These are phyloP conservation scores for Colinus virginianus DNA, from an alignment of 2,113 vertebrate genomes.

Conservation along the genomic window DNA sequence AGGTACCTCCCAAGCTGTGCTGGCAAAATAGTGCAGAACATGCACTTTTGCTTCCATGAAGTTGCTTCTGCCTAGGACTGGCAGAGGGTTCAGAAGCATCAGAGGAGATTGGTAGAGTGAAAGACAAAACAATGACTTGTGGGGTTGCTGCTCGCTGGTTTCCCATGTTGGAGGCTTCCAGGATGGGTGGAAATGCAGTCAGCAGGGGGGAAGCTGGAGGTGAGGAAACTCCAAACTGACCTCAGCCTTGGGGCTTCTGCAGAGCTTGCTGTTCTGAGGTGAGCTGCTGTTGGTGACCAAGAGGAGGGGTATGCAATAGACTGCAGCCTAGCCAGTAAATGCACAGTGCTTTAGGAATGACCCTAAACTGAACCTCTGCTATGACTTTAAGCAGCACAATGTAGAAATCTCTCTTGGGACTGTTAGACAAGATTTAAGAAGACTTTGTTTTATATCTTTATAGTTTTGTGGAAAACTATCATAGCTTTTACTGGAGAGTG, in stretches of 20 bases:
- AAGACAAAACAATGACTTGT: background rate
- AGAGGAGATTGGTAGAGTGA: background rate
- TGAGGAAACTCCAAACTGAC: background rate
- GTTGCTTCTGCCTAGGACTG: background rate
- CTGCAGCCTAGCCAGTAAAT: background rate
- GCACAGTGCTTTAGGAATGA: background rate
- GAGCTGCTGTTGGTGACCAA: fast-evolving
- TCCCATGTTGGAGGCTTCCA: background rate
- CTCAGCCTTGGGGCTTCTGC: background rate
- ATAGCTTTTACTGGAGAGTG: background rate
- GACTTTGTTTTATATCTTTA: background rate
- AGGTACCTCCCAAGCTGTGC: background rate
- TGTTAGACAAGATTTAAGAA: background rate
- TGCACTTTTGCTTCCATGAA: background rate
- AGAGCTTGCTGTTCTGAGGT: background rate
- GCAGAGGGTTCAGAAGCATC: background rate
- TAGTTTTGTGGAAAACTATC: background rate
- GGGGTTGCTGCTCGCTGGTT: background rate
- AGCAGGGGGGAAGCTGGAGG: background rate
- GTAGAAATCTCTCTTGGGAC: background rate
- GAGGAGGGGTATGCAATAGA: background rate
- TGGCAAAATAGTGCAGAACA: background rate
- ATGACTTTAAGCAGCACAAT: background rate
- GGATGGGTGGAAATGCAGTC: background rate
- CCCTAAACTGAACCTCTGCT: background rate